phyloP scores from a whole-genome alignment of 2,888 invertebrate species.

The Lithosia quadra region DNA sequence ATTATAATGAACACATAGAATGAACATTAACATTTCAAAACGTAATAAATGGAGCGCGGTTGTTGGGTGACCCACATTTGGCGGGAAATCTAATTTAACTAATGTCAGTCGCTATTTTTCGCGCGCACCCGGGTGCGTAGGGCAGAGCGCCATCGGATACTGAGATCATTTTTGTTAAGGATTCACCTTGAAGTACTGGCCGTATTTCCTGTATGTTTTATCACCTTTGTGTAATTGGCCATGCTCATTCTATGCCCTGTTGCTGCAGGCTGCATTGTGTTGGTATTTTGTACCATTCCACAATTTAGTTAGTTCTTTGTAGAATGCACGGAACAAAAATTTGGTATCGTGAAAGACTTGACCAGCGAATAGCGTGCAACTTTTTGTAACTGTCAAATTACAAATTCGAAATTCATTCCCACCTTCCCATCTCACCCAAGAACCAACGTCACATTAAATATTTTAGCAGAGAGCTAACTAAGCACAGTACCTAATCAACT shows the following conservation, averaged over 20 bases:
- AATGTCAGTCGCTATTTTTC: conserved; percentile 76
- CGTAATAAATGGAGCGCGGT: conserved; percentile 58
- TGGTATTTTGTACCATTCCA: not conserved
- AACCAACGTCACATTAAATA: too few species aligned
- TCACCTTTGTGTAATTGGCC: conserved; percentile 22
- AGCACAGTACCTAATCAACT: too few species aligned
- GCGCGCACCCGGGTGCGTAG: conserved; percentile 61
- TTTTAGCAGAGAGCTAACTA: too few species aligned
- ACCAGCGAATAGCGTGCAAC: not conserved
- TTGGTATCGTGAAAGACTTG: not conserved
- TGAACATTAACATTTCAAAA: conserved; percentile 50
- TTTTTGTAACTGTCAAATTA: not conserved
- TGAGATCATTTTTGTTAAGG: conserved; percentile 48
- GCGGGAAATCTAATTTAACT: conserved; percentile 76
- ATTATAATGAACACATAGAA: too few species aligned
- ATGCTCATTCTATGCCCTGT: conserved; percentile 14
- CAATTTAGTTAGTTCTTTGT: not conserved
- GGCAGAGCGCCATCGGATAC: conserved; percentile 57
- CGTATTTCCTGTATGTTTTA: conserved; percentile 34
- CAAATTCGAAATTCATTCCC: too few species aligned
- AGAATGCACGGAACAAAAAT: not conserved
- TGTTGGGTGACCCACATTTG: conserved; percentile 68
- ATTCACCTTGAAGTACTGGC: conserved; percentile 59
- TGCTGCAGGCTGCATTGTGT: not conserved
- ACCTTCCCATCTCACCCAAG: too few species aligned